Percentiles rank a stretch among this genome's conserved stretches.
These are phyloP conservation scores for Catharus bicknelli DNA, from an alignment of 2,113 vertebrate species.

Conservation along the genomic window DNA sequence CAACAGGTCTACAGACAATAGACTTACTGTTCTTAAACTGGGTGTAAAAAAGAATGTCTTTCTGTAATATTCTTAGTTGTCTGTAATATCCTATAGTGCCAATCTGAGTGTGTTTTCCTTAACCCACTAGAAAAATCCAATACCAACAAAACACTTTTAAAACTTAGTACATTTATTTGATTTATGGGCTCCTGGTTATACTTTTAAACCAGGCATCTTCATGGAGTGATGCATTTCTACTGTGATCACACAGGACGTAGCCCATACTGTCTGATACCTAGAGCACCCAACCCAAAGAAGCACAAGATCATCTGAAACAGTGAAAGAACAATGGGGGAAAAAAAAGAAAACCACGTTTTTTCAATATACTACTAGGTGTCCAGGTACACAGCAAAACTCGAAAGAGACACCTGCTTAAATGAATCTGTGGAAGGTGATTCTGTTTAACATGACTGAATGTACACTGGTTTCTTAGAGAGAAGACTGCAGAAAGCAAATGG, in stretches of 20 bases:
- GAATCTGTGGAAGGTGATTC: not conserved
- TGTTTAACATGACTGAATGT: not conserved
- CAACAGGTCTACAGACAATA: slow-evolving; percentile 17
- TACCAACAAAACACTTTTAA: not conserved
- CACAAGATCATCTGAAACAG: not conserved
- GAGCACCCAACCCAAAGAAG: not conserved
- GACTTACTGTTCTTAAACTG: not conserved
- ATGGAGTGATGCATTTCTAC: not conserved
- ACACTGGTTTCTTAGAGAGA: not conserved
- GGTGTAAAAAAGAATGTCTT: not conserved
- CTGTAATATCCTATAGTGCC: not conserved
- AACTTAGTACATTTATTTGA: not conserved
- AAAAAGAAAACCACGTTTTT: not conserved
- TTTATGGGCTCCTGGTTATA: not conserved
- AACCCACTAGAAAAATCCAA: not conserved
- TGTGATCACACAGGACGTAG: not conserved
- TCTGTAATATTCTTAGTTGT: not conserved
- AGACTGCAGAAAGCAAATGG: not conserved
- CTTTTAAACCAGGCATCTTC: not conserved
- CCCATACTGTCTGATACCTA: not conserved
- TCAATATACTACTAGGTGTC: not conserved
- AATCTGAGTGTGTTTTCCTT: not conserved
- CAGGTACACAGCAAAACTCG: not conserved
- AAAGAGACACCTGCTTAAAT: not conserved
- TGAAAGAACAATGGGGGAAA: not conserved